Conservation (phyloP, 37 sponge, comb jelly and placozoan species). For the Chondrilla cf. caribensis region DNA sequence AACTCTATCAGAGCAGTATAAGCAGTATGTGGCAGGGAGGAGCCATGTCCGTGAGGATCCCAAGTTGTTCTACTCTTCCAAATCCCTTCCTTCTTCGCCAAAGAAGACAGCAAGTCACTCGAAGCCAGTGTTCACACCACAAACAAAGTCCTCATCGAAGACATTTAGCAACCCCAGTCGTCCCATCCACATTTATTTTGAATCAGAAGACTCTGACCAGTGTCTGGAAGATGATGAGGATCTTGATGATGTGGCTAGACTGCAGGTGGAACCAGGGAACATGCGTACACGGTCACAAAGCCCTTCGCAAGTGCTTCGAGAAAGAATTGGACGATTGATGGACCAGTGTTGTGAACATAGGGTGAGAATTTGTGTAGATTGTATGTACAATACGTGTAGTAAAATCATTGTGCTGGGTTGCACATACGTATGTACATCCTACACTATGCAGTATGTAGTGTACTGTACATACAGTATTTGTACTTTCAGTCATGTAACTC, state of each 20-base stretch:
- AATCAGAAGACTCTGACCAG: not conserved
- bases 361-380: conserved; percentile 21
- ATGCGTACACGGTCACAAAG: conserved; percentile 4
- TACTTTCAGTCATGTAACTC: no score
- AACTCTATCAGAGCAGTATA: not conserved
- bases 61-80: not conserved
- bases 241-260: not conserved
- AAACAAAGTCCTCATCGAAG: not conserved
- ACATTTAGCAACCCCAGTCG: not conserved
- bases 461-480: no score
- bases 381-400: no score
- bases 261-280: conserved; percentile 26
- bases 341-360: conserved; percentile 46
- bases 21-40: not conserved
- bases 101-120: not conserved
- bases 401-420: no score
- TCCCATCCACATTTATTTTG: not conserved
- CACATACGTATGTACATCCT: no score
- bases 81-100: not conserved
- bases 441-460: no score
- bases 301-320: conserved; percentile 31
- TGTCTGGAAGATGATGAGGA: not conserved
- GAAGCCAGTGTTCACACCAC: not conserved
- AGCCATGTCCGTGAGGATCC: not conserved
- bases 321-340: conserved; percentile 41